phyloP scores from a whole-genome alignment of 92 coral and sea anemone species.

The Phenganax marumi region DNA sequence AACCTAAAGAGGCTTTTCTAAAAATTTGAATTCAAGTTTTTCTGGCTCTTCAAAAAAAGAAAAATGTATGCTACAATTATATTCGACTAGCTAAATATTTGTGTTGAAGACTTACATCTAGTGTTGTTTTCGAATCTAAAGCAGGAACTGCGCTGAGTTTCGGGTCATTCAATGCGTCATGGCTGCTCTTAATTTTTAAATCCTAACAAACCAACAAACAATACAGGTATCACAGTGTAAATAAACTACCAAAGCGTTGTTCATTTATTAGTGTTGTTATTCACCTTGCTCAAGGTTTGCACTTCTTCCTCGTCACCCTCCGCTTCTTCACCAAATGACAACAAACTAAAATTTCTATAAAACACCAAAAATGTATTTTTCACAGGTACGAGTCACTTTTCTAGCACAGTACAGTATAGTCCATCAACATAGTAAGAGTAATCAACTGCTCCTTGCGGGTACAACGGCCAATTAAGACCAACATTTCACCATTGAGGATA shows the following conservation, averaged over 20 bases:
- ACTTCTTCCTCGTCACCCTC: conserved; percentile 92
- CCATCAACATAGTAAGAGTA: background rate
- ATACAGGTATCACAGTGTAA: background rate
- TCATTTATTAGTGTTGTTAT: background rate
- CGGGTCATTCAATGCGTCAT: conserved; percentile 86
- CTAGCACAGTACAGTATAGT: background rate
- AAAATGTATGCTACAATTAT: too few relatives aligned
- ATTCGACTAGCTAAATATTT: background rate
- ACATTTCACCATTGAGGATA: too few relatives aligned
- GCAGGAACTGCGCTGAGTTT: conserved; percentile 76
- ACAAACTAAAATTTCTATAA: conserved; percentile 80
- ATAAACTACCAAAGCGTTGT: background rate
- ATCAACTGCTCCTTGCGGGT: too few relatives aligned
- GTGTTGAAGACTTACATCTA: conserved; percentile 37
- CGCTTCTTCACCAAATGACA: conserved; percentile 98
- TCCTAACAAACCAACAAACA: conserved; percentile 40
- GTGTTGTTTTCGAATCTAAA: conserved; percentile 16
- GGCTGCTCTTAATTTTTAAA: conserved; percentile 91
- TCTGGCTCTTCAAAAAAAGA: too few relatives aligned
- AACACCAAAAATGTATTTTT: background rate
- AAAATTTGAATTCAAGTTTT: too few relatives aligned
- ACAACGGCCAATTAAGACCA: too few relatives aligned
- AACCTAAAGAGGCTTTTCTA: too few relatives aligned
- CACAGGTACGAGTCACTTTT: too few relatives aligned
- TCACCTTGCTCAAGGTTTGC: conserved; percentile 65